Percentiles rank a stretch among this genome's conserved stretches.
phyloP scores from a whole-genome alignment of 1,140 invertebrate genomes.

The Apocrypta bakeri region DNA sequence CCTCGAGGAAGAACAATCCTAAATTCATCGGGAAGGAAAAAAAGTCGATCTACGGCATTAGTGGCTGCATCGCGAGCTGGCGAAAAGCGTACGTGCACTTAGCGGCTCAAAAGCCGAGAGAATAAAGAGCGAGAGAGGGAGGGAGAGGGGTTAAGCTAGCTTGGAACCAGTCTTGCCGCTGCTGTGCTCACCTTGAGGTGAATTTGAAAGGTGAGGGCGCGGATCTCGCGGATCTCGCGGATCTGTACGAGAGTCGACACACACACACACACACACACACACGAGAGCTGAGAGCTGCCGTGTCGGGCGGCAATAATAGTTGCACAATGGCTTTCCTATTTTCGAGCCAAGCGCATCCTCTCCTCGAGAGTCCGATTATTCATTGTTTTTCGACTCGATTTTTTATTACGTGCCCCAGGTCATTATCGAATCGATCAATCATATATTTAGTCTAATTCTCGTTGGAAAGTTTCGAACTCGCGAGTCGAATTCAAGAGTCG shows the following conservation, averaged over 20 bases:
- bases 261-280: no score
- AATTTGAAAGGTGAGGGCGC: constrained; percentile 41
- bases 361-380: background rate
- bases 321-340: background rate
- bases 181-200: constrained; percentile 35
- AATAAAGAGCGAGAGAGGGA: background rate
- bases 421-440: no score
- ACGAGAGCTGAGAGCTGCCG: no score
- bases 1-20: background rate
- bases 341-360: background rate
- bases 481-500: no score
- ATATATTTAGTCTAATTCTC: no score
- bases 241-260: background rate
- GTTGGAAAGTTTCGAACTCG: background rate
- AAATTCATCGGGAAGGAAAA: background rate
- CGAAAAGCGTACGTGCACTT: background rate
- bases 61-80: background rate
- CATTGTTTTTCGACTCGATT: background rate
- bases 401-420: background rate
- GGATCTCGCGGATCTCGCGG: constrained; percentile 2
- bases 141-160: constrained; percentile 1
- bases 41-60: background rate
- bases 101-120: no score
- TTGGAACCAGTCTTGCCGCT: constrained; percentile 37
- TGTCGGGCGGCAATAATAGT: background rate